Evolutionary conservation across 2,797 vertebrate species (phyloP).

Genomic region (Poliocrania exsul): DNA sequence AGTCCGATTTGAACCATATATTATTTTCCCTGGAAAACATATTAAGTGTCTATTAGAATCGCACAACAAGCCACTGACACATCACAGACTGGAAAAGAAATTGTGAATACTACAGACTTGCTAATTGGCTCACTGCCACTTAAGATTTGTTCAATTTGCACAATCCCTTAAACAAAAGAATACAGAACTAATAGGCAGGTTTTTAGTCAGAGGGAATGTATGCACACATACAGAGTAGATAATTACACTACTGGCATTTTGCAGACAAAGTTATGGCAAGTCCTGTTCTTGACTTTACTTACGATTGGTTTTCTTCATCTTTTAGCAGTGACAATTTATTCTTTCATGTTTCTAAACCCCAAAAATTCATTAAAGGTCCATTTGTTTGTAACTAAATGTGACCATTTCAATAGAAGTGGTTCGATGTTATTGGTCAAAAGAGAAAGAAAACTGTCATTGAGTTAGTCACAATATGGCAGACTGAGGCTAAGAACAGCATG

Average conservation of each 20-base stretch:
- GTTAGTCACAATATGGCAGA: background rate
- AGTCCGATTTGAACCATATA: background rate
- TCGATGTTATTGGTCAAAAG: background rate
- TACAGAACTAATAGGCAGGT: background rate
- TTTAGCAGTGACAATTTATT: background rate
- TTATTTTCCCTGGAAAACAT: background rate
- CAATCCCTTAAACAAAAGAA: background rate
- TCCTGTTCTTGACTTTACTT: background rate
- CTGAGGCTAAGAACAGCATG: background rate
- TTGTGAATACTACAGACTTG: background rate
- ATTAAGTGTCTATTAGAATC: background rate
- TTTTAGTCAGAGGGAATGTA: background rate
- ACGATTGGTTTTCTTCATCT: background rate
- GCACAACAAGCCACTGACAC: background rate
- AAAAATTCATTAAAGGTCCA: background rate
- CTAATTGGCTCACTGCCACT: background rate
- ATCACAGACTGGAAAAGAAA: background rate
- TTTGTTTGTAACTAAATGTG: background rate
- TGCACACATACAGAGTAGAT: rapidly evolving
- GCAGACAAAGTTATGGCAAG: background rate
- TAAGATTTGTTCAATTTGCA: background rate
- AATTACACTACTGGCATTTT: background rate
- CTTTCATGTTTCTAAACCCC: background rate
- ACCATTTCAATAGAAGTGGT: background rate
- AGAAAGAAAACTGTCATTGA: background rate